Evolutionary conservation across 2,113 vertebrate genomes (phyloP).

Genomic region (Catagonus wagneri): DNA sequence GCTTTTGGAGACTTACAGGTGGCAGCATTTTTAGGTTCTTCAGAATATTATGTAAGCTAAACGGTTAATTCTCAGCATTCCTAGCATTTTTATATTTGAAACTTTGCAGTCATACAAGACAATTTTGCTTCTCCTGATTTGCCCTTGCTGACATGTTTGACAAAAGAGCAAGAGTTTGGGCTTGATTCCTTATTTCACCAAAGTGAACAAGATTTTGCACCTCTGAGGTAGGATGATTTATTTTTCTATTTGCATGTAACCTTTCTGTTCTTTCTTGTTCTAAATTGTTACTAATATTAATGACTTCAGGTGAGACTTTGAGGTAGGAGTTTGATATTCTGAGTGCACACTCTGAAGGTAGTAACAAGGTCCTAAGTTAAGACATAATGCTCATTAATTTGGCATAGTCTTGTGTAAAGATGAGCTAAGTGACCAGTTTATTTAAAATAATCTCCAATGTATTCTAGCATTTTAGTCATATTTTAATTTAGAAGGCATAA

Average conservation of each 20-base stretch:
- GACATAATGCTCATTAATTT: neutral
- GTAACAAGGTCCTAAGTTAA: neutral
- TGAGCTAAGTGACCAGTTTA: conserved; percentile 3
- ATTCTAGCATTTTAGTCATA: conserved; percentile 2
- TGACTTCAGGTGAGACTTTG: conserved; percentile 35
- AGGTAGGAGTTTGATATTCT: neutral
- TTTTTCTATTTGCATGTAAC: conserved; percentile 42
- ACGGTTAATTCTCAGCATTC: conserved; percentile 19
- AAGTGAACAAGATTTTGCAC: conserved; percentile 90
- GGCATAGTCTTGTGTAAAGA: neutral
- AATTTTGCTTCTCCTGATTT: conserved; percentile 89
- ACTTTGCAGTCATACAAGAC: conserved; percentile 89
- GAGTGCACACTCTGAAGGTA: neutral
- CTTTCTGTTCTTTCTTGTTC: conserved; percentile 40
- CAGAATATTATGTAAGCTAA: conserved; percentile 55
- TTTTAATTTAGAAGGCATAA: neutral
- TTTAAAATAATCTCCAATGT: conserved; percentile 21
- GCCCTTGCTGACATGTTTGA: conserved; percentile 84
- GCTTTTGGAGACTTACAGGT: conserved; percentile 50
- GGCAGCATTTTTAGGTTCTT: conserved; percentile 44
- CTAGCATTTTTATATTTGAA: conserved; percentile 58
- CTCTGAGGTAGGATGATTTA: conserved; percentile 90
- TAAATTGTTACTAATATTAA: conserved; percentile 47
- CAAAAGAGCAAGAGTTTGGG: conserved; percentile 79
- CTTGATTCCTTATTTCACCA: conserved; percentile 89